phyloP scores from a whole-genome alignment of 2,888 invertebrate species.

The Alloscopus bannaensis region DNA sequence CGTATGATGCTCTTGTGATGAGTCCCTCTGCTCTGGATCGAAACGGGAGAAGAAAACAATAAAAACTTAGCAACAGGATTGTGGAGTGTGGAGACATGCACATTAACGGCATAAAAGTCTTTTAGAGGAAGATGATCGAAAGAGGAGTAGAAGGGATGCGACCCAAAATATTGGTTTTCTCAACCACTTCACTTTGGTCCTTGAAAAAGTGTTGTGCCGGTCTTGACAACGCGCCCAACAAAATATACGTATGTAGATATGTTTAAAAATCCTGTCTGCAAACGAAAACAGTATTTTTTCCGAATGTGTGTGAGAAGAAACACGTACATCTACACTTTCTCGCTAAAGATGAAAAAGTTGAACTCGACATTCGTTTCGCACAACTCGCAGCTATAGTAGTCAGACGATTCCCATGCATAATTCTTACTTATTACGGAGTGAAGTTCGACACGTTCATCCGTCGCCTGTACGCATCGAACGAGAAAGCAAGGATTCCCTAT shows the following conservation, averaged over 20 bases:
- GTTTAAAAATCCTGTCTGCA: too few species aligned
- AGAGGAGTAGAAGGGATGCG: conserved; percentile 15
- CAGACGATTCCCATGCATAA: conserved; percentile 50
- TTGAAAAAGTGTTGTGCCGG: neutral
- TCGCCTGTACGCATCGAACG: too few species aligned
- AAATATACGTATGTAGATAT: too few species aligned
- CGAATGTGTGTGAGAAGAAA: conserved; percentile 16
- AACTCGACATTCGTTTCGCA: conserved; percentile 28
- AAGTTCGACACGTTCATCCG: conserved; percentile 16
- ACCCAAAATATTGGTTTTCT: conserved; percentile 21
- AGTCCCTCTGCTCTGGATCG: conserved; percentile 11
- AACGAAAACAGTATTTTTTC: neutral
- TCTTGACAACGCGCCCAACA: conserved; percentile 24
- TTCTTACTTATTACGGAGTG: conserved; percentile 35
- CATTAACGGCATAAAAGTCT: neutral
- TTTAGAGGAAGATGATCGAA: neutral
- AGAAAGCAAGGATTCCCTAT: neutral
- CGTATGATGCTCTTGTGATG: conserved; percentile 33
- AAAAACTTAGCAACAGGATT: too few species aligned
- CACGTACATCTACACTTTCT: conserved; percentile 8
- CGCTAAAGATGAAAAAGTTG: too few species aligned
- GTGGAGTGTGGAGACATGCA: neutral
- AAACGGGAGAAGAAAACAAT: conserved; percentile 10
- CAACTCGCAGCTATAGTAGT: too few species aligned
- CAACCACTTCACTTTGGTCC: conserved; percentile 4